These are phyloP conservation scores for Muntiacus muntjak DNA, from an alignment of 2,113 vertebrate genomes.

Conservation along the genomic window DNA sequence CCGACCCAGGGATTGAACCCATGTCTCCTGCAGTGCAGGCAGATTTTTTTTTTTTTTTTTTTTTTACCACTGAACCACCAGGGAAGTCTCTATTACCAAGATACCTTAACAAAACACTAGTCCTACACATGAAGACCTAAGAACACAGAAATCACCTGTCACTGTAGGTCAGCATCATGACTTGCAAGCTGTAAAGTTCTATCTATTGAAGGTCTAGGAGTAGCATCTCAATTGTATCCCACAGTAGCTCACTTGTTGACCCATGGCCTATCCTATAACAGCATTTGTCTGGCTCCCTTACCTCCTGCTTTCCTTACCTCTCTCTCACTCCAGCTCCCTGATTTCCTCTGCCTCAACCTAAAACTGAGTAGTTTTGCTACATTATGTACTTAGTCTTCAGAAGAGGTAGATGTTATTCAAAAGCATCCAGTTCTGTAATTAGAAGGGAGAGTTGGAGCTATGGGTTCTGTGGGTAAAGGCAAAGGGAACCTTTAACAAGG, in stretches of 20 bases:
- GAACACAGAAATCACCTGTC: neutral
- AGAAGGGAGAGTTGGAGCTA: neutral
- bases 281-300: neutral
- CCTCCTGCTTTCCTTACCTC: neutral
- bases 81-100: neutral
- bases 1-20: accelerated
- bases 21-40: neutral
- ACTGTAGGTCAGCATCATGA: neutral
- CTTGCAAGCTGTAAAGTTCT: neutral
- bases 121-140: neutral
- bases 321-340: neutral
- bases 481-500: neutral
- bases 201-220: neutral
- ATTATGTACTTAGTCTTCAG: neutral
- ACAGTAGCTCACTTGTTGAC: neutral
- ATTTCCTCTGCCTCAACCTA: neutral
- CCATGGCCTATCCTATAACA: accelerated
- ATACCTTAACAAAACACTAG: neutral
- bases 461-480: neutral
- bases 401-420: neutral
- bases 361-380: neutral
- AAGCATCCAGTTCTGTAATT: neutral
- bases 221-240: neutral
- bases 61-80: neutral
- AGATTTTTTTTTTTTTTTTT: neutral